phyloP scores from a whole-genome alignment of 2,797 vertebrate genomes.

The Sciurus carolinensis region DNA sequence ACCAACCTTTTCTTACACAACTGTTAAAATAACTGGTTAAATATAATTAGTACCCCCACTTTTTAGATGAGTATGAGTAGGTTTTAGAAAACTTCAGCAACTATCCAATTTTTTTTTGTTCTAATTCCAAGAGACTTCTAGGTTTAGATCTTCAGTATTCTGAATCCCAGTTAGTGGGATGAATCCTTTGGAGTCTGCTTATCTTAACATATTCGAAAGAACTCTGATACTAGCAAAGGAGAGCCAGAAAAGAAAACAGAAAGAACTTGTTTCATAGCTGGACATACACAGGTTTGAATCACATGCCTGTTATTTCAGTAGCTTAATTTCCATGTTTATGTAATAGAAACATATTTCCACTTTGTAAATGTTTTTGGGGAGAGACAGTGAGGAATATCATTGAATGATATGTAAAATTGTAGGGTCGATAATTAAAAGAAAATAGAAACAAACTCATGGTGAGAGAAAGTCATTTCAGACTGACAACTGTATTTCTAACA shows the following conservation, averaged over 20 bases:
- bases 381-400: not conserved
- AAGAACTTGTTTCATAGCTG: not conserved
- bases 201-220: not conserved
- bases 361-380: not conserved
- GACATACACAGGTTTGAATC: not conserved
- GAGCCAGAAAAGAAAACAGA: not conserved
- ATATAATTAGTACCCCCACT: not conserved
- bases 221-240: not conserved
- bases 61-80: not conserved
- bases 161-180: not conserved
- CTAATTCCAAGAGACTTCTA: not conserved
- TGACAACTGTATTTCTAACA: not conserved
- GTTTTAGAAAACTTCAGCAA: not conserved
- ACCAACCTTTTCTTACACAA: not conserved
- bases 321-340: constrained; percentile 21
- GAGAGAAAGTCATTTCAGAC: not conserved
- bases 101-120: not conserved
- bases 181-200: not conserved
- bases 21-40: not conserved
- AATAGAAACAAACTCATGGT: not conserved
- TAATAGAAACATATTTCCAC: not conserved
- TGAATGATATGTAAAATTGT: not conserved
- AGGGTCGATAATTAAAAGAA: not conserved
- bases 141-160: not conserved
- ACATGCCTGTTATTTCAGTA: not conserved